These are phyloP conservation scores for Bostrychus sinensis DNA, from an alignment of 2,113 vertebrate genomes.

Conservation along the genomic window DNA sequence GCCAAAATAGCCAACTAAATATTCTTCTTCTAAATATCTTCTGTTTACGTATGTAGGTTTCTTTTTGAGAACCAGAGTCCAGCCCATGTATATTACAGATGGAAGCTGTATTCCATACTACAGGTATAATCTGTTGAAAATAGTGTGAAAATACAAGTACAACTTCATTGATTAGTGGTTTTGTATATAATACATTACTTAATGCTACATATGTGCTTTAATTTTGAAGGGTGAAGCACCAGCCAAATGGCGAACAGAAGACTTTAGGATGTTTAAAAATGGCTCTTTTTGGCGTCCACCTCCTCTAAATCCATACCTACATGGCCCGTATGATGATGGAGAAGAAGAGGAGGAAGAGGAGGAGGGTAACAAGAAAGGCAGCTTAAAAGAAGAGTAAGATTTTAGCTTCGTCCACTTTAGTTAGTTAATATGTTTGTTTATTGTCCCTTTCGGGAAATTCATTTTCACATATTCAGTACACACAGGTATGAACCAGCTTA, in stretches of 20 bases:
- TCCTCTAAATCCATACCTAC: slow-evolving; percentile 94
- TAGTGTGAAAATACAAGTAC: not conserved
- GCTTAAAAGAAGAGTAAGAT: slow-evolving; percentile 95
- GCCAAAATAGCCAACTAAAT: no score
- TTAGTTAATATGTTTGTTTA: no score
- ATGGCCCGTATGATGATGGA: slow-evolving; percentile 93
- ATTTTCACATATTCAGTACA: no score
- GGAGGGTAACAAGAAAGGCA: slow-evolving; percentile 91
- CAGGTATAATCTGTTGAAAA: slow-evolving; percentile 84
- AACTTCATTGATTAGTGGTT: not conserved
- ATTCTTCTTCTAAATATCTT: not conserved
- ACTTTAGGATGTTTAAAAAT: slow-evolving; percentile 98
- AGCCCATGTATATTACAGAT: slow-evolving; percentile 97
- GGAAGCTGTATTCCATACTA: slow-evolving; percentile 97
- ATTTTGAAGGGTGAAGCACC: slow-evolving; percentile 90
- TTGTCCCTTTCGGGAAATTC: no score
- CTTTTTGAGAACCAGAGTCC: slow-evolving; percentile 99
- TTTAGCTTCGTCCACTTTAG: not conserved
- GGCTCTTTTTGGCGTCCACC: slow-evolving; percentile 97
- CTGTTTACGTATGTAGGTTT: slow-evolving; percentile 81
- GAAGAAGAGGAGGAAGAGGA: slow-evolving; percentile 91
- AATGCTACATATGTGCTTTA: not conserved
- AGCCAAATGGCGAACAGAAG: slow-evolving; percentile 95
- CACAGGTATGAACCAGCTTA: no score
- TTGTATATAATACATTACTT: not conserved